Base-by-base conservation (phyloP, 92 coral and sea anemone genomes). In the Siderastrea siderea region DNA sequence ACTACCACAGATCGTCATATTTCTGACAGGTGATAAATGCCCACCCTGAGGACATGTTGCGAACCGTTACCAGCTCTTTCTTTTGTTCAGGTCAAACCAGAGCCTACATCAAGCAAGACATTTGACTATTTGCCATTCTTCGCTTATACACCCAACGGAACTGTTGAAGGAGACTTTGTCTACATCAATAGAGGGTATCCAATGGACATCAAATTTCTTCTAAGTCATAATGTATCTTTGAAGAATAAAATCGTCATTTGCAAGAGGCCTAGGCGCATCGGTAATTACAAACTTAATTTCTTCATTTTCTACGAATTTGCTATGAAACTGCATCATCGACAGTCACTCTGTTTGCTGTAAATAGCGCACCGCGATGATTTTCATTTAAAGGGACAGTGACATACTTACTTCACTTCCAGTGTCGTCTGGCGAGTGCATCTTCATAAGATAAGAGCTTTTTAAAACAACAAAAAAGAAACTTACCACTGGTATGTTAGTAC, bases 101-200 rank as follows among this genome's bases (percentile, higher is more conserved):
- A 65, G 26, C 88, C 82, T 4, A 43, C 26, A 1, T 38, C 74
- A 48, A 74, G 3, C 64, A 62, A 63, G 59, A 65, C 26, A 6
- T 89, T 88, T 58, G 86, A 88, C 62, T 84, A 87, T 69, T 77
- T 78, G 6, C 95, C 98, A 44, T 87, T 81, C 68, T 75, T 95
- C 52, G 94, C 91, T 0, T 95, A 90, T 54, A 72, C 96, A 43
- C 88, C 91, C 0, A 89, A 82, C 64, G 98, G 98, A 1, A 81
- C 84, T 1, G 98, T 77, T 6, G 92, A 81, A 26, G 98, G 98
- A 19, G 86, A 90, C 74, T 91, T 95, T 1, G 89, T 95, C 9
- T 95, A 87, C 80, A 93, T 90, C 3, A 93, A 95, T 61, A 8
- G 10, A 7, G 96, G 98, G 3, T 10, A 1, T 4, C 9, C 38